Base-by-base conservation (phyloP, 92 coral and sea anemone genomes). In the Nematostella vectensis region DNA sequence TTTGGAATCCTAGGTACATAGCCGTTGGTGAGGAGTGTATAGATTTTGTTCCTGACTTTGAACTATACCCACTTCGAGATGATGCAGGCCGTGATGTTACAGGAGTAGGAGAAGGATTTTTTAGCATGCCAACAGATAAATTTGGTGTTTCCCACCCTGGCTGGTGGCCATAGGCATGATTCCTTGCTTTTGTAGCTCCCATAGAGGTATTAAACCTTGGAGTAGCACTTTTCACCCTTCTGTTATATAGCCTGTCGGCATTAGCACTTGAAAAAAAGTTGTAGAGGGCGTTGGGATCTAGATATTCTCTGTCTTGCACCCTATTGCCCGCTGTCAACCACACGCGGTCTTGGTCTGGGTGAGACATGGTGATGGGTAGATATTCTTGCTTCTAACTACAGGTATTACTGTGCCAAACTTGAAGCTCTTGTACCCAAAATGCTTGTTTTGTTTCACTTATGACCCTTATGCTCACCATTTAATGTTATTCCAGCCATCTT, bases 21-120 rank as follows among this genome's bases (percentile, higher is more conserved):
- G 95, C 57, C 6, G 88, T 51, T 0, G 88, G 83, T 4, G 83
- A 75, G 1, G 83, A 56, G 24, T 21, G 38, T 38, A 56, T 36
- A 11, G 40, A 33, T 15, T 33, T 33, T 33, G 40, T 6, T 6
- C 40, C 40, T 33, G 67, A 18, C 42, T 44, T 55, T 0, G 76
- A 62, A 38, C 87, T 83, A 48, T 58, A 47, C 3, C 81, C 77
- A 81, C 95, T 85, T 28, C 80, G 75, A 10, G 81, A 69, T 15
- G 95, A 85, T 11, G 64, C 63, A 22, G 95, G 95, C 8, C 88
- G 72, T 13, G 95, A 85, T 3, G 78, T 81, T 0, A 68, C 89
- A 3, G 79, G 88, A 18, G 95, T 75, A 38, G 95, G 95, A 2
- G 88, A 60, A 8, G 95, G 95, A 54, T 85, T 67, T 49, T 52